These are phyloP conservation scores for Bombus sylvicola DNA, from an alignment of 1,140 invertebrate species.

Conservation along the genomic window DNA sequence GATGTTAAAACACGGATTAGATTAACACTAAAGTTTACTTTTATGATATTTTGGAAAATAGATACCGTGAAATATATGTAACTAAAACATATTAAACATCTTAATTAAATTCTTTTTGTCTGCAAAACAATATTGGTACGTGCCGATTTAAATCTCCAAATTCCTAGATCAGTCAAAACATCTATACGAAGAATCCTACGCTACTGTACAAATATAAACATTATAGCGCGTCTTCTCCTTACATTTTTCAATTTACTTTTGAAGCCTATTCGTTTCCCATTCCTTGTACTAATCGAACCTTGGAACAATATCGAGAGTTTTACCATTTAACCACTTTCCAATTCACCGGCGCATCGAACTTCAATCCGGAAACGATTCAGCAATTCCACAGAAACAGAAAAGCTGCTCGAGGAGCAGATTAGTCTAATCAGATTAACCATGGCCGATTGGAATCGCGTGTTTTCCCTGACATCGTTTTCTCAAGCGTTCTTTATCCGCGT, in stretches of 20 bases:
- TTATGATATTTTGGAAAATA: background rate
- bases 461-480: background rate
- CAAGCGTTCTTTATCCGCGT: background rate
- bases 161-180: background rate
- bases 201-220: background rate
- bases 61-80: background rate
- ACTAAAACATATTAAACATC: background rate
- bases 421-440: slow-evolving; percentile 8
- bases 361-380: background rate
- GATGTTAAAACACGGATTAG: no score
- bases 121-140: background rate
- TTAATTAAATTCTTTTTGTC: background rate
- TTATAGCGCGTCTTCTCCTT: background rate
- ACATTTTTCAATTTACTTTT: background rate
- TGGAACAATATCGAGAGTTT: background rate
- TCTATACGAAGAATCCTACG: background rate
- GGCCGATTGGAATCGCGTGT: background rate
- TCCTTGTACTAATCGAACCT: background rate
- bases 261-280: background rate
- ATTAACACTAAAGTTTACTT: no score
- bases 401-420: background rate
- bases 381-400: background rate
- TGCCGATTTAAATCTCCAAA: background rate
- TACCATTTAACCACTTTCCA: background rate
- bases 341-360: background rate